Percentiles rank a stretch among this genome's conserved stretches.
Conservation (phyloP, 1,140 invertebrate species). For the Zaprionus capensis region DNA sequence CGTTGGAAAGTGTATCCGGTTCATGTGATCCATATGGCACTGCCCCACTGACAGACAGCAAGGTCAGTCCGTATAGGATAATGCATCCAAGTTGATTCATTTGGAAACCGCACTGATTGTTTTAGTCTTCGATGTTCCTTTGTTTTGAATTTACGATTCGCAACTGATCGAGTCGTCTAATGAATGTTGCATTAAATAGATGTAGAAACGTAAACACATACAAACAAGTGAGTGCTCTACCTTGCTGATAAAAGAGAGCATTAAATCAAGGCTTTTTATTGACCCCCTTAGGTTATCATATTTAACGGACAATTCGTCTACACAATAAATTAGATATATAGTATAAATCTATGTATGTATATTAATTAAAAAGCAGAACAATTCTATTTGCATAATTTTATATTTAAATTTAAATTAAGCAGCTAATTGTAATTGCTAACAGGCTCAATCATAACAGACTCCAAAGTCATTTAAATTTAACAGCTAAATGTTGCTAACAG, state of each 20-base stretch:
- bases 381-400: too few relatives aligned
- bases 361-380: too few relatives aligned
- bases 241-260: neutral
- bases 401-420: neutral
- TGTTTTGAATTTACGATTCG: neutral
- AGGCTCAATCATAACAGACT: neutral
- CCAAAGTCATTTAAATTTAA: neutral
- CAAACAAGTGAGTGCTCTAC: too few relatives aligned
- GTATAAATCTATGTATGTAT: too few relatives aligned
- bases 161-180: too few relatives aligned
- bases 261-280: neutral
- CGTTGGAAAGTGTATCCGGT: neutral
- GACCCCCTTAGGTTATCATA: neutral
- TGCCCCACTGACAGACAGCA: neutral
- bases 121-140: conserved; percentile 1
- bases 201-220: too few relatives aligned
- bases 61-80: conserved; percentile 16
- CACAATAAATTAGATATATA: neutral
- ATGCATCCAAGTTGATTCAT: conserved; percentile 3
- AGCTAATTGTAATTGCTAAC: neutral
- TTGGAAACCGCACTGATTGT: neutral
- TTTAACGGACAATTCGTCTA: neutral
- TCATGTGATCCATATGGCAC: neutral
- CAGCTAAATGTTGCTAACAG: neutral
- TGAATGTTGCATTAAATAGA: too few relatives aligned